Conservation (phyloP, 2,888 invertebrate genomes). For the Eristalinus aeneus region DNA sequence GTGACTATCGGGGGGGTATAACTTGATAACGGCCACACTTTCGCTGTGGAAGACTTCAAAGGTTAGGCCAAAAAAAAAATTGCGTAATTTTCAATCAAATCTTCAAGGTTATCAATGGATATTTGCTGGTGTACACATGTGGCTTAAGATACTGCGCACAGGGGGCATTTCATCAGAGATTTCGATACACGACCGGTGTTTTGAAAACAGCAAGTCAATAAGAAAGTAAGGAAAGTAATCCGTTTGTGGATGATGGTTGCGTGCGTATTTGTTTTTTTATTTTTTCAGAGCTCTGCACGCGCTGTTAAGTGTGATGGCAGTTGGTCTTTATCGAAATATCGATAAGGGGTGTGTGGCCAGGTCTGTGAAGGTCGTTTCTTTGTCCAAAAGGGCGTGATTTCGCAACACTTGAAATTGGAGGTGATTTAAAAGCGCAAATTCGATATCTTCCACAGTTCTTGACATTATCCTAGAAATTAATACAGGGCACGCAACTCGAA, state of each 20-base stretch:
- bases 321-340: background rate
- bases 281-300: background rate
- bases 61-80: background rate
- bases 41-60: slow-evolving; percentile 2
- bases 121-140: background rate
- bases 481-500: background rate
- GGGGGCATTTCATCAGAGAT: background rate
- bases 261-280: background rate
- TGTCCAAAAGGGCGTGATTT: background rate
- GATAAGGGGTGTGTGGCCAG: background rate
- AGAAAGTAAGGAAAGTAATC: background rate
- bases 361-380: background rate
- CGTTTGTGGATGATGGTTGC: background rate
- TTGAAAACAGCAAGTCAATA: background rate
- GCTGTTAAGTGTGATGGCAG: background rate
- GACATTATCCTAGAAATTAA: background rate
- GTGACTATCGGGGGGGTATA: background rate
- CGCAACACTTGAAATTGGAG: background rate
- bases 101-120: background rate
- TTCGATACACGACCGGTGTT: background rate
- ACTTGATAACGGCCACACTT: slow-evolving; percentile 15
- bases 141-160: background rate
- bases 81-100: slow-evolving; percentile 6
- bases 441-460: background rate
- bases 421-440: too few species aligned